These are phyloP conservation scores for Sclerodermus sp. DNA, from an alignment of 2,888 invertebrate genomes.

Conservation along the genomic window DNA sequence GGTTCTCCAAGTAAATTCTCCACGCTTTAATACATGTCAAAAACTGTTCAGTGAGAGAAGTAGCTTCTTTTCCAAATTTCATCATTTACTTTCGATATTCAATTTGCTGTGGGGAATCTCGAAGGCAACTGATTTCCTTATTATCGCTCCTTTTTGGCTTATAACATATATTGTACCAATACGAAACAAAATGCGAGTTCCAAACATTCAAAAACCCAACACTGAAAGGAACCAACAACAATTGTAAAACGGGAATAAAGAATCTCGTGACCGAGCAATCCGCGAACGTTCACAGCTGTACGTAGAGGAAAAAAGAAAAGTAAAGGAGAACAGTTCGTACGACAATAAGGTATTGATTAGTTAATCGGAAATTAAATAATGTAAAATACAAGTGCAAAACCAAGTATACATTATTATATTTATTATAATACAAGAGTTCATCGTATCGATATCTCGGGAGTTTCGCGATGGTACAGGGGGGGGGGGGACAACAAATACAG, in stretches of 20 bases:
- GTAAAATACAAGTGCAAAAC: conserved; percentile 56
- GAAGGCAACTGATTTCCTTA: too few relatives aligned
- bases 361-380: conserved; percentile 49
- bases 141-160: too few relatives aligned
- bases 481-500: too few relatives aligned
- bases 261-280: not conserved
- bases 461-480: not conserved
- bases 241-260: not conserved
- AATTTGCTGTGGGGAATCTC: too few relatives aligned
- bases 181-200: not conserved
- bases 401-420: conserved; percentile 55
- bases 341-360: conserved; percentile 58
- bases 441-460: not conserved
- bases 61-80: too few relatives aligned
- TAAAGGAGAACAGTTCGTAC: conserved; percentile 52
- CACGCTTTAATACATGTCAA: too few relatives aligned
- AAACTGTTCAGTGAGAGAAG: too few relatives aligned
- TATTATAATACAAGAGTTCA: conserved; percentile 43
- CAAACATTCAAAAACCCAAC: too few relatives aligned
- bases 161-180: conserved; percentile 3
- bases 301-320: conserved; percentile 7
- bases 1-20: too few relatives aligned
- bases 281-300: conserved; percentile 5
- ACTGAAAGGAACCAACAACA: conserved; percentile 1
- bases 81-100: too few relatives aligned